A percentile compares a stretch with the other conserved stretches of the same genome.
Evolutionary conservation across 2,888 invertebrate species (phyloP).

Genomic region (Celastrina argiolus): DNA sequence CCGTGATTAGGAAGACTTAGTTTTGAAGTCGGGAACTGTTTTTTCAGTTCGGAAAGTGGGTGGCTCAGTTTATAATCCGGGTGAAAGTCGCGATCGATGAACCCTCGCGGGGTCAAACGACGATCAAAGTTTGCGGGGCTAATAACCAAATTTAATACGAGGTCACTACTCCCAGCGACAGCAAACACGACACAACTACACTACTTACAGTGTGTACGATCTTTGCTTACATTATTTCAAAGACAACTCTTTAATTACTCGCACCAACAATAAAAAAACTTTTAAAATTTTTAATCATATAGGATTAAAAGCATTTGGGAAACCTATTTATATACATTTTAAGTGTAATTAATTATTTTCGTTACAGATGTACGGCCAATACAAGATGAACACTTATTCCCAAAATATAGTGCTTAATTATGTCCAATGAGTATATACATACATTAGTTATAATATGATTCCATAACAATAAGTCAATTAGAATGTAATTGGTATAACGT

Average conservation of each 20-base stretch:
- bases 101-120: conserved; percentile 65
- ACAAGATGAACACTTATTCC: too few relatives aligned
- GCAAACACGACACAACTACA: conserved; percentile 24
- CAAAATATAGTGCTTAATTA: too few relatives aligned
- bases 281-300: too few relatives aligned
- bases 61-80: conserved; percentile 77
- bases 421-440: too few relatives aligned
- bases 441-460: too few relatives aligned
- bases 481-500: too few relatives aligned
- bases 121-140: conserved; percentile 71
- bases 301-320: too few relatives aligned
- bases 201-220: neutral
- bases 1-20: conserved; percentile 78
- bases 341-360: too few relatives aligned
- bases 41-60: conserved; percentile 77
- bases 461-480: too few relatives aligned
- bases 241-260: neutral
- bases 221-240: neutral
- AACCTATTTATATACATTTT: too few relatives aligned
- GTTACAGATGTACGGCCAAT: too few relatives aligned
- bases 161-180: conserved; percentile 50
- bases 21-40: conserved; percentile 74
- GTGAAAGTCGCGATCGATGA: conserved; percentile 77
- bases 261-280: neutral
- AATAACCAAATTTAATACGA: conserved; percentile 73